Percentiles rank a stretch among this genome's conserved stretches.
Evolutionary conservation across 2,888 invertebrate genomes (phyloP).

Genomic region (Protonemura montana): DNA sequence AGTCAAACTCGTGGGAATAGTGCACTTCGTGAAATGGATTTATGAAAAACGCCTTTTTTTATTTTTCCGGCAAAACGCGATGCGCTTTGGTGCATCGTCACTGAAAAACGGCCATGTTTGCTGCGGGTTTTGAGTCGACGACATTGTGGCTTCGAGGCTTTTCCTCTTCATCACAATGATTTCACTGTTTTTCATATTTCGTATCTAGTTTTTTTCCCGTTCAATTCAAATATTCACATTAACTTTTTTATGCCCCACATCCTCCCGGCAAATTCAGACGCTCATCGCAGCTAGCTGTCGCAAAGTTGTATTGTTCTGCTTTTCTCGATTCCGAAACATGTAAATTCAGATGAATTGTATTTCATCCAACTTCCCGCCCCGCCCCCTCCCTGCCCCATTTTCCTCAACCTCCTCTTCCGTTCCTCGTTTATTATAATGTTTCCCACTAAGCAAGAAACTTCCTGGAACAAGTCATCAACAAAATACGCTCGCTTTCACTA

Average conservation of each 20-base stretch:
- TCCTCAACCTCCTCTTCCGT: conserved; percentile 46
- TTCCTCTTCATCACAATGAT: not conserved
- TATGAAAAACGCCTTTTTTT: not conserved
- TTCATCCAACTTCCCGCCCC: conserved; percentile 43
- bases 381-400: conserved; percentile 47
- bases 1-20: conserved; percentile 48
- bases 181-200: not conserved
- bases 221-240: conserved; percentile 29
- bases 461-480: conserved; percentile 42
- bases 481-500: conserved; percentile 32
- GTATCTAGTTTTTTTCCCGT: conserved; percentile 48
- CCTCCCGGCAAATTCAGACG: not conserved
- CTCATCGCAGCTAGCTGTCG: not conserved
- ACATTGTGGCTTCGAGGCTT: not conserved
- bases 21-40: conserved; percentile 46
- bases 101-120: not conserved
- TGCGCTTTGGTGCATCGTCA: not conserved
- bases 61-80: not conserved
- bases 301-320: conserved; percentile 31
- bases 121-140: not conserved
- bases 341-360: conserved; percentile 43
- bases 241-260: not conserved
- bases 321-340: conserved; percentile 33
- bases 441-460: conserved; percentile 42
- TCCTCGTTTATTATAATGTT: conserved; percentile 44